Conservation (phyloP, 2,113 vertebrate species). For the Otis tarda region DNA sequence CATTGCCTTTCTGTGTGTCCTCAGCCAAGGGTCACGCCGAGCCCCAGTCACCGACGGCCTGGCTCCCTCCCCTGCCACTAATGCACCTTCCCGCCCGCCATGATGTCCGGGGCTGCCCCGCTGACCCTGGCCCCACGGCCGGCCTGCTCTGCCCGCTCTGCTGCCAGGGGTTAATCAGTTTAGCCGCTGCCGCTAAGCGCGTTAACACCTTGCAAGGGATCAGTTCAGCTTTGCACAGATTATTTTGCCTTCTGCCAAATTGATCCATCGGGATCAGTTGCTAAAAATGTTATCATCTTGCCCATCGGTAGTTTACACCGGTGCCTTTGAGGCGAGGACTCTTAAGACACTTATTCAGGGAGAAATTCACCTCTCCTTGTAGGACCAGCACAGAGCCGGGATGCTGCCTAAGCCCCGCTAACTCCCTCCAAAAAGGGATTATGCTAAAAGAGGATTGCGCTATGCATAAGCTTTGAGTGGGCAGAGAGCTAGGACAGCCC, state of each 20-base stretch:
- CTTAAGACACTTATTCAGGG: constrained; percentile 66
- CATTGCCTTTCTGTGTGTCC: background rate
- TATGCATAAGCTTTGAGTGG: constrained; percentile 54
- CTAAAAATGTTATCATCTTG: constrained; percentile 64
- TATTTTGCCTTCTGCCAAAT: constrained; percentile 57
- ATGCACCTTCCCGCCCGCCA: background rate
- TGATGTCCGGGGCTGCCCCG: background rate
- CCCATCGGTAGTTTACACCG: constrained; percentile 33
- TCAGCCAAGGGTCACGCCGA: background rate
- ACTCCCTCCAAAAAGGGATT: constrained; percentile 33
- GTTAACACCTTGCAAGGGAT: constrained; percentile 53
- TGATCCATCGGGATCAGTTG: constrained; percentile 62
- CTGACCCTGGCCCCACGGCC: background rate
- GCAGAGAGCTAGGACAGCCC: constrained; percentile 28
- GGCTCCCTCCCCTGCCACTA: background rate
- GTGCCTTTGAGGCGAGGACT: constrained; percentile 56
- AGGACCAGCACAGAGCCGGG: constrained; percentile 9
- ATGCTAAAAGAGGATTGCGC: constrained; percentile 51
- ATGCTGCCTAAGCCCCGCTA: constrained; percentile 29
- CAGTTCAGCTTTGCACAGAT: constrained; percentile 65
- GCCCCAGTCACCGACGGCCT: background rate
- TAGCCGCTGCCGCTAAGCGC: constrained; percentile 21
- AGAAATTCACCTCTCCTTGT: constrained; percentile 59
- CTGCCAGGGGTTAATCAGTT: background rate
- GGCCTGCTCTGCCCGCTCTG: background rate